phyloP scores from a whole-genome alignment of 2,888 invertebrate species.

The Charanyca ferruginea region DNA sequence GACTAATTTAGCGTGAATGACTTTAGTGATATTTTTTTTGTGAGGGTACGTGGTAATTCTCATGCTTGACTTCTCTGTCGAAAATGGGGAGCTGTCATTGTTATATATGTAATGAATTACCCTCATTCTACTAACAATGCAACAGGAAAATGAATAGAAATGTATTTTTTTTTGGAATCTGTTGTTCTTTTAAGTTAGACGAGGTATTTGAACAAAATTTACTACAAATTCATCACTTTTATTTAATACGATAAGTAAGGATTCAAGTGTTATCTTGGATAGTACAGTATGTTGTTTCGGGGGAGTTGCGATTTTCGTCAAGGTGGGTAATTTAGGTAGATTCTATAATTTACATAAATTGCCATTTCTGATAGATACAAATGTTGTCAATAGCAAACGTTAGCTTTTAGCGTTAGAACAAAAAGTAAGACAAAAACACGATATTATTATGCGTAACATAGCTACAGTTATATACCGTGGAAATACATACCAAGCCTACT shows the following conservation, averaged over 20 bases:
- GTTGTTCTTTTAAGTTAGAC: not conserved
- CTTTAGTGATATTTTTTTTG: slow-evolving; percentile 6
- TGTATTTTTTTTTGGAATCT: not conserved
- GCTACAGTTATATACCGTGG: slow-evolving; percentile 28
- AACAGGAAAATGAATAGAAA: not conserved
- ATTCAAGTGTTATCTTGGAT: too few relatives aligned
- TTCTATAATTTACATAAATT: too few relatives aligned
- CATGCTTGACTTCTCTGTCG: not conserved
- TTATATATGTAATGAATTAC: slow-evolving; percentile 17
- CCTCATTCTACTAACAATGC: slow-evolving; percentile 17
- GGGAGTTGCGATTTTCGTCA: too few relatives aligned
- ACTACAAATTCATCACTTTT: too few relatives aligned
- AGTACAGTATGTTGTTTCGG: too few relatives aligned
- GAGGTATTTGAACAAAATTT: not conserved
- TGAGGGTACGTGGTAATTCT: slow-evolving; percentile 14
- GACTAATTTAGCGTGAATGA: slow-evolving; percentile 5
- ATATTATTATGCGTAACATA: slow-evolving; percentile 18
- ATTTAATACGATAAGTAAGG: too few relatives aligned
- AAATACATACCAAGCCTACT: slow-evolving; percentile 34
- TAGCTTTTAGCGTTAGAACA: not conserved
- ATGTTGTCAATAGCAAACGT: too few relatives aligned
- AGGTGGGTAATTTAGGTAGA: too few relatives aligned
- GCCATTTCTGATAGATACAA: too few relatives aligned
- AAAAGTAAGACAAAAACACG: slow-evolving; percentile 1
- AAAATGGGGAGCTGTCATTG: slow-evolving; percentile 26